These are phyloP conservation scores for Sporophila hypoxantha DNA, from an alignment of 2,113 vertebrate species.

Conservation along the genomic window DNA sequence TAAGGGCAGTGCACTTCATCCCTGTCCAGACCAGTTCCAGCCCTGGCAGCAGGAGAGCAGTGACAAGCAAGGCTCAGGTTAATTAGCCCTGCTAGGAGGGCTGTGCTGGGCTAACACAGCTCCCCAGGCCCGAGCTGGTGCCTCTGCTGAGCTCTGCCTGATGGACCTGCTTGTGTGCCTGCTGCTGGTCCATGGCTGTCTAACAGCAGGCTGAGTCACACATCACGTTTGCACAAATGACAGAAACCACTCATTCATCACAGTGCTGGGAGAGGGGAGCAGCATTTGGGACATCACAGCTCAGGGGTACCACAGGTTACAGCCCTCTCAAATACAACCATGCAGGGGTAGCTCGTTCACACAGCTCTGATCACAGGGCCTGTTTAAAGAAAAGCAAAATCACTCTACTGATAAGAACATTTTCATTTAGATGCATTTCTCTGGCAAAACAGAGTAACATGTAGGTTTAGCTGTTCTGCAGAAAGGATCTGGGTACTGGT, in stretches of 20 bases:
- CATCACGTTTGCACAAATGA: background rate
- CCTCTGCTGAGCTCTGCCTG: background rate
- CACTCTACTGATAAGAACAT: background rate
- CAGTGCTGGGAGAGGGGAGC: background rate
- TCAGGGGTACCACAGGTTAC: background rate
- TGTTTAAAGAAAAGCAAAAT: background rate
- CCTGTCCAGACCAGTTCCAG: background rate
- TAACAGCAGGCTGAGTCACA: background rate
- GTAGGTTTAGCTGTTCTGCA: background rate
- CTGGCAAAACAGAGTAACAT: background rate
- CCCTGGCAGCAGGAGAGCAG: background rate
- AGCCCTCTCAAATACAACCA: background rate
- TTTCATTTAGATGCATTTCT: background rate
- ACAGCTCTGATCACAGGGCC: background rate
- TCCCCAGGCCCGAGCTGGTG: background rate
- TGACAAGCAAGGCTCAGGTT: background rate
- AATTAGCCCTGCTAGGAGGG: background rate
- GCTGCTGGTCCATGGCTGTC: background rate
- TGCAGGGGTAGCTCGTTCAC: background rate
- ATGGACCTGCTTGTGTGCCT: accelerated
- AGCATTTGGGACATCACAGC: background rate
- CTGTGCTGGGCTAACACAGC: background rate
- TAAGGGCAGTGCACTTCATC: background rate
- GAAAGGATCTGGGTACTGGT: background rate
- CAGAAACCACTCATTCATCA: background rate